phyloP scores from a whole-genome alignment of 1,140 invertebrate species.

The Zaprionus ornatus region DNA sequence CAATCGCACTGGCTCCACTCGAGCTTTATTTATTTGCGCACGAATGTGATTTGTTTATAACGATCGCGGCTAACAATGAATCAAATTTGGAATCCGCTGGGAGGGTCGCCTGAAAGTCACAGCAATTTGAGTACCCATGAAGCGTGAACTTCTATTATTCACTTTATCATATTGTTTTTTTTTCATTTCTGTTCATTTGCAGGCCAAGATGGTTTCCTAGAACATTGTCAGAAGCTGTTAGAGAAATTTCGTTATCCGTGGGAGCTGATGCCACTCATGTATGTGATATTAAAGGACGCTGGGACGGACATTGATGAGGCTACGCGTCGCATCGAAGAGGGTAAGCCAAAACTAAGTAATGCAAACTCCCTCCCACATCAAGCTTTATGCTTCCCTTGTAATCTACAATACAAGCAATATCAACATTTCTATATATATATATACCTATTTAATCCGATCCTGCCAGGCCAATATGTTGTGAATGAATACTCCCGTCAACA shows the following conservation, averaged over 20 bases:
- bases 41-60: conserved; percentile 28
- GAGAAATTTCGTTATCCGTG: conserved; percentile 89
- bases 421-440: conserved; percentile 1
- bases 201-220: conserved; percentile 87
- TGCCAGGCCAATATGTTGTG: conserved; percentile 85
- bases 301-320: conserved; percentile 88
- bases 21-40: conserved; percentile 24
- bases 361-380: not conserved
- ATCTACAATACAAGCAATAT: not conserved
- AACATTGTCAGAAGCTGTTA: conserved; percentile 88
- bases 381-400: not conserved
- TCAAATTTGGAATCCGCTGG: conserved; percentile 32
- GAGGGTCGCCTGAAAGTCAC: conserved; percentile 6
- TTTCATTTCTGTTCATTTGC: conserved; percentile 67
- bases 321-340: conserved; percentile 88
- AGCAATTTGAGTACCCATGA: not conserved
- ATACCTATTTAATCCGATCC: conserved; percentile 57
- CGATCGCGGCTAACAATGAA: conserved; percentile 16
- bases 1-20: conserved; percentile 6
- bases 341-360: conserved; percentile 84
- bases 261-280: conserved; percentile 90
- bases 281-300: conserved; percentile 89
- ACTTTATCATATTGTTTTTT: not conserved
- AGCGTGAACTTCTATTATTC: not conserved
- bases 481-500: conserved; percentile 88